A percentile compares a stretch with the other conserved stretches of the same genome.
These are phyloP conservation scores for Phoebastria nigripes DNA, from an alignment of 2,797 vertebrate genomes.

Conservation along the genomic window DNA sequence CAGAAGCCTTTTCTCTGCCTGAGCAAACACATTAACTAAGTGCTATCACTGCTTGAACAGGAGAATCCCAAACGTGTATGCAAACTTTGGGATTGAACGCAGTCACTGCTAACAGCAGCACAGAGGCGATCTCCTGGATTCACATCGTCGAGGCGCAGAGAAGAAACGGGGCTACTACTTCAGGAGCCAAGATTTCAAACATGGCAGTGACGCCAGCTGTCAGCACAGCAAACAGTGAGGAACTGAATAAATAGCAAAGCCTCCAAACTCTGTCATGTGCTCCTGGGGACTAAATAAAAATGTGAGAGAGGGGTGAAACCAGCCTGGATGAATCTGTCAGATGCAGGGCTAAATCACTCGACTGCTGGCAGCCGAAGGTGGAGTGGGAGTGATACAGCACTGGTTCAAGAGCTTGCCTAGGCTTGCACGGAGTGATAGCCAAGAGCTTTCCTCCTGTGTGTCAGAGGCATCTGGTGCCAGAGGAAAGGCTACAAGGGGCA, in stretches of 20 bases:
- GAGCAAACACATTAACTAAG: conserved; percentile 36
- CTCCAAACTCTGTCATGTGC: not conserved
- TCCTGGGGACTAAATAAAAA: not conserved
- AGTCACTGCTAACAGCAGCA: not conserved
- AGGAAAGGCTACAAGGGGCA: not conserved
- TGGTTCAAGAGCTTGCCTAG: not conserved
- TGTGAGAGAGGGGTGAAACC: not conserved
- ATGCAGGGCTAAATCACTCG: not conserved
- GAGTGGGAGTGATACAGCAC: not conserved
- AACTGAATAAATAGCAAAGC: conserved; percentile 19
- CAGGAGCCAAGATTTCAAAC: not conserved
- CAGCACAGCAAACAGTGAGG: conserved; percentile 22
- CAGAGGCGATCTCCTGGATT: not conserved
- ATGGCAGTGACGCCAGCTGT: not conserved
- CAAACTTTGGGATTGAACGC: not conserved
- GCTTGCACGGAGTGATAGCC: not conserved
- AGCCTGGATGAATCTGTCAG: not conserved
- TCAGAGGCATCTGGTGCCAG: not conserved
- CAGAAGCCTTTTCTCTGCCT: conserved; percentile 25
- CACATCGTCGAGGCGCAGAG: not conserved
- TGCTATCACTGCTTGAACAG: conserved; percentile 20
- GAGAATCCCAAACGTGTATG: not conserved
- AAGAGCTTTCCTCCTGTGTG: not conserved
- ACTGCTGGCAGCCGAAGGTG: not conserved
- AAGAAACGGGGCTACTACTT: not conserved